Conservation (phyloP, 2,113 vertebrate species). For the Lichenostomus cassidix region DNA sequence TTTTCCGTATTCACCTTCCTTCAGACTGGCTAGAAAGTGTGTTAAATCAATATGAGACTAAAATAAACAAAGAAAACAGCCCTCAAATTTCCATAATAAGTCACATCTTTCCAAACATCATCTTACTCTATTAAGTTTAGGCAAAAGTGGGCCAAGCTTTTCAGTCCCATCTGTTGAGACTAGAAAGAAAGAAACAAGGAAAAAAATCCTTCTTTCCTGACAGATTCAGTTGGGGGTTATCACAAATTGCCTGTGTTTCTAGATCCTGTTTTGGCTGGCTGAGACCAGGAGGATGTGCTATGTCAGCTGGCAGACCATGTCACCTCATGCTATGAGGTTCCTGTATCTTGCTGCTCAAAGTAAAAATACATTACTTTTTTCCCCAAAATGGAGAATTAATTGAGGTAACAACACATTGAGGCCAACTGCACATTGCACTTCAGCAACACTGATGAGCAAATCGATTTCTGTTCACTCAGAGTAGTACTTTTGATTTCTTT, state of each 20-base stretch:
- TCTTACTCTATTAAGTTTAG: neutral
- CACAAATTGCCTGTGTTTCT: neutral
- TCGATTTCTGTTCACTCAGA: neutral
- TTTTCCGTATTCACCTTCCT: neutral
- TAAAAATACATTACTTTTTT: neutral
- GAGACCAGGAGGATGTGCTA: neutral
- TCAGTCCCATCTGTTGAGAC: neutral
- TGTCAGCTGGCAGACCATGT: neutral
- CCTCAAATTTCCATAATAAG: neutral
- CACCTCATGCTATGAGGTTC: neutral
- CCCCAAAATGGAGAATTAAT: neutral
- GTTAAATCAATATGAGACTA: neutral
- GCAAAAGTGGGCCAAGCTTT: neutral
- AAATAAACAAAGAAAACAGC: neutral
- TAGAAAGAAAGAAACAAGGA: neutral
- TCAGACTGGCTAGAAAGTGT: neutral
- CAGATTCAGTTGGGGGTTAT: neutral
- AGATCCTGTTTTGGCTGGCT: neutral
- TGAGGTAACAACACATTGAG: neutral
- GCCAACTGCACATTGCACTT: neutral
- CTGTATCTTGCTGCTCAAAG: neutral
- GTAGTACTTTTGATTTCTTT: neutral
- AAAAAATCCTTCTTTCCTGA: neutral
- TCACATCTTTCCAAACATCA: neutral
- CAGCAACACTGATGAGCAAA: neutral